A percentile compares a stretch with the other conserved stretches of the same genome.
Conservation (phyloP, 2,113 vertebrate species). For the Oophaga pumilio region DNA sequence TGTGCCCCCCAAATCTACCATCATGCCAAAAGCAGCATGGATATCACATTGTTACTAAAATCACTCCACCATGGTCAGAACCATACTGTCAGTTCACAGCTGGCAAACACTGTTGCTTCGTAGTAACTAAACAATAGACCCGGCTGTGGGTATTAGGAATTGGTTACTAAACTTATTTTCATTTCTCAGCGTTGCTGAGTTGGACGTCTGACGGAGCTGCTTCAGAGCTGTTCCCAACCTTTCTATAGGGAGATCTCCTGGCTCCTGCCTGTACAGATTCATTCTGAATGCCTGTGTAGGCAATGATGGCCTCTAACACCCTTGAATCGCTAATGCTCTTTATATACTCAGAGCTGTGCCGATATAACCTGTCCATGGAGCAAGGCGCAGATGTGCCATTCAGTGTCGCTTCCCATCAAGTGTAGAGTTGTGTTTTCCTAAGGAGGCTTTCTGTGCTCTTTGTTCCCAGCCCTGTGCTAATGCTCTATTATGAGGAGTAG, state of each 20-base stretch:
- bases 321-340: neutral
- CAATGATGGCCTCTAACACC: neutral
- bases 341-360: neutral
- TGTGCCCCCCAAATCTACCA: no score
- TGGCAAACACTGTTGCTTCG: no score
- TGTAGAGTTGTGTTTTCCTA: conserved; percentile 19
- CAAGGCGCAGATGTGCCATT: conserved; percentile 13
- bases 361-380: conserved; percentile 13
- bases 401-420: conserved; percentile 31
- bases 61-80: neutral
- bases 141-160: no score
- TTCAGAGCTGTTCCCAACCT: neutral
- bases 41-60: neutral
- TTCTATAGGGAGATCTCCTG: neutral
- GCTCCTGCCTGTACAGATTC: neutral
- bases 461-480: conserved; percentile 38
- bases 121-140: no score
- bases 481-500: conserved; percentile 38
- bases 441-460: conserved; percentile 33
- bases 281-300: neutral
- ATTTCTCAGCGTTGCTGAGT: no score
- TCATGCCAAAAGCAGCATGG: neutral
- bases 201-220: no score
- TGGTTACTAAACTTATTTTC: no score
- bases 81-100: neutral